Conservation (phyloP, 2,888 invertebrate species). For the Blomia tropicalis region DNA sequence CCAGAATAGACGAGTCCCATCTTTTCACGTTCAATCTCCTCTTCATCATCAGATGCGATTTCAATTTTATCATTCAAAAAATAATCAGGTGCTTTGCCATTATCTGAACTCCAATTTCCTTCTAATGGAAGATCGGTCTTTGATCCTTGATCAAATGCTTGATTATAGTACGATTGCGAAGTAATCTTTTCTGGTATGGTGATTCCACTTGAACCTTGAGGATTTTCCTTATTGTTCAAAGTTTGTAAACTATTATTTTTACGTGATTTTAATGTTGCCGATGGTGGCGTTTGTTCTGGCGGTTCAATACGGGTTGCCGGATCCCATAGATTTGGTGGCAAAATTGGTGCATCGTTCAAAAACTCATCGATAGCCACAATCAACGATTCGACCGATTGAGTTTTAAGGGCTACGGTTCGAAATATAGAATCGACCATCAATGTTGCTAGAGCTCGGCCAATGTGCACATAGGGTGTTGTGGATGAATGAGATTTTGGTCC, state of each 20-base stretch:
- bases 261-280: conserved; percentile 38
- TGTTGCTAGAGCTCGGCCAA: conserved; percentile 91
- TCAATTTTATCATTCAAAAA: conserved; percentile 40
- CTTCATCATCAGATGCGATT: conserved; percentile 57
- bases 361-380: conserved; percentile 91
- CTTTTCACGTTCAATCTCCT: conserved; percentile 51
- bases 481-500: conserved; percentile 44
- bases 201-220: background rate
- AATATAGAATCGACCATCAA: conserved; percentile 96
- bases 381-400: conserved; percentile 69
- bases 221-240: background rate
- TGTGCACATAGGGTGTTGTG: conserved; percentile 66
- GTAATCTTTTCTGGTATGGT: background rate
- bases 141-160: background rate
- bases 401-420: conserved; percentile 89
- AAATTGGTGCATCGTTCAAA: conserved; percentile 68
- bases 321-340: conserved; percentile 96
- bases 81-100: background rate
- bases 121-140: background rate
- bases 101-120: background rate
- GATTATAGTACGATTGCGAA: conserved; percentile 11
- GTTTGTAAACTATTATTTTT: conserved; percentile 26
- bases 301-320: conserved; percentile 85
- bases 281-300: conserved; percentile 76
- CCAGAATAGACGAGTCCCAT: conserved; percentile 69